Percentiles rank a stretch among this genome's conserved stretches.
Evolutionary conservation across 2,888 invertebrate genomes (phyloP).

Genomic region (Phortica okadai): DNA sequence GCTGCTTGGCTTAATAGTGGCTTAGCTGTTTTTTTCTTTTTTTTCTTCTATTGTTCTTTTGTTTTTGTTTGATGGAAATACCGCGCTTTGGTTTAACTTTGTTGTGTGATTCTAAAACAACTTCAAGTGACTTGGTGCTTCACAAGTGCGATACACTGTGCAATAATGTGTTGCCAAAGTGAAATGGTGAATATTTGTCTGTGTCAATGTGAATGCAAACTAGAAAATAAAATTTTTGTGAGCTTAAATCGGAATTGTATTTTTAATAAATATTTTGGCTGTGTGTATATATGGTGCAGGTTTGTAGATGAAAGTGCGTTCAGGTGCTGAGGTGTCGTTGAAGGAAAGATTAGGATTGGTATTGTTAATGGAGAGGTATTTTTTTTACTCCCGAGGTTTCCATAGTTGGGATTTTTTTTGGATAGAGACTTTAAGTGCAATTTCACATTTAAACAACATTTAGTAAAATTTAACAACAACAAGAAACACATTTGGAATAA

Average conservation of each 20-base stretch:
- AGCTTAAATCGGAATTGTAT: background rate
- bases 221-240: background rate
- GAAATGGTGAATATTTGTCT: background rate
- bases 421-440: conserved; percentile 16
- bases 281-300: background rate
- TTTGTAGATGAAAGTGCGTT: background rate
- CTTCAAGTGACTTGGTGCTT: background rate
- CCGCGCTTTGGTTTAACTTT: too few species aligned
- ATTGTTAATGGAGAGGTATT: background rate
- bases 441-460: conserved; percentile 21
- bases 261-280: background rate
- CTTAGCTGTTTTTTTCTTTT: too few species aligned
- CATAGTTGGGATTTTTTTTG: background rate
- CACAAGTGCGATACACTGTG: background rate
- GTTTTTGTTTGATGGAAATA: too few species aligned
- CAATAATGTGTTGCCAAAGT: background rate
- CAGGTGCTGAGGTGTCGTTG: background rate
- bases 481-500: background rate
- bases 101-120: too few species aligned
- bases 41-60: too few species aligned
- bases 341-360: background rate
- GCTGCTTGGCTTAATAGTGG: too few species aligned
- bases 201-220: background rate
- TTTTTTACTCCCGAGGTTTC: background rate
- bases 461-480: background rate